phyloP scores from a whole-genome alignment of 1,140 invertebrate species.

The Physella acuta region DNA sequence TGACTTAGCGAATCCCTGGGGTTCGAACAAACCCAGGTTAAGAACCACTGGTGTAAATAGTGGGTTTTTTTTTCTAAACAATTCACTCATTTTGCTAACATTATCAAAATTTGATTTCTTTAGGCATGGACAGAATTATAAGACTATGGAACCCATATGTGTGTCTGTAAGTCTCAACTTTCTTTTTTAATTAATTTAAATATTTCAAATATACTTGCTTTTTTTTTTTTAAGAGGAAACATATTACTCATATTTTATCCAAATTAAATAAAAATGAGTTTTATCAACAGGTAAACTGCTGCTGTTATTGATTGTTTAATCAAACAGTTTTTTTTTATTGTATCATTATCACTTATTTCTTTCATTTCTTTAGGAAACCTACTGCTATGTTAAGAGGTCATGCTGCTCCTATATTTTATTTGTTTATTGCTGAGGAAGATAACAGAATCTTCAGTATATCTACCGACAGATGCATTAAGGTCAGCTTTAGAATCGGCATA shows the following conservation, averaged over 20 bases:
- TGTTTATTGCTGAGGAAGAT: slow-evolving; percentile 58
- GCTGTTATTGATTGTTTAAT: too few relatives aligned
- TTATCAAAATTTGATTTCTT: neutral
- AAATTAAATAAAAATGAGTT: slow-evolving; percentile 3
- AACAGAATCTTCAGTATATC: slow-evolving; percentile 60
- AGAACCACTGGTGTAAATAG: too few relatives aligned
- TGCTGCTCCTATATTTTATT: slow-evolving; percentile 58
- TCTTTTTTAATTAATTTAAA: neutral
- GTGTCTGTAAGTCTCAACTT: slow-evolving; percentile 41
- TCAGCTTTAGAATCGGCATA: too few relatives aligned
- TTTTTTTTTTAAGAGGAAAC: neutral
- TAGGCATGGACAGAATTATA: slow-evolving; percentile 59
- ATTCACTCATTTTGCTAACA: too few relatives aligned
- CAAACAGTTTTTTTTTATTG: neutral
- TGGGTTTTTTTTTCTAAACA: too few relatives aligned
- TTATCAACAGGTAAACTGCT: too few relatives aligned
- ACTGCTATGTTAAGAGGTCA: slow-evolving; percentile 58
- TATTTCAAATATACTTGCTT: neutral
- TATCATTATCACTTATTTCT: neutral
- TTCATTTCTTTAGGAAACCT: slow-evolving; percentile 49
- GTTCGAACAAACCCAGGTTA: too few relatives aligned
- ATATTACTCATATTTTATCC: neutral
- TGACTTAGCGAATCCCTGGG: too few relatives aligned
- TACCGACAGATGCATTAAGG: slow-evolving; percentile 60
- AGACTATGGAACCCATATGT: slow-evolving; percentile 61